A percentile compares a stretch with the other conserved stretches of the same genome.
Evolutionary conservation across 2,888 invertebrate genomes (phyloP).

Genomic region (Trissolcus brochymenae): DNA sequence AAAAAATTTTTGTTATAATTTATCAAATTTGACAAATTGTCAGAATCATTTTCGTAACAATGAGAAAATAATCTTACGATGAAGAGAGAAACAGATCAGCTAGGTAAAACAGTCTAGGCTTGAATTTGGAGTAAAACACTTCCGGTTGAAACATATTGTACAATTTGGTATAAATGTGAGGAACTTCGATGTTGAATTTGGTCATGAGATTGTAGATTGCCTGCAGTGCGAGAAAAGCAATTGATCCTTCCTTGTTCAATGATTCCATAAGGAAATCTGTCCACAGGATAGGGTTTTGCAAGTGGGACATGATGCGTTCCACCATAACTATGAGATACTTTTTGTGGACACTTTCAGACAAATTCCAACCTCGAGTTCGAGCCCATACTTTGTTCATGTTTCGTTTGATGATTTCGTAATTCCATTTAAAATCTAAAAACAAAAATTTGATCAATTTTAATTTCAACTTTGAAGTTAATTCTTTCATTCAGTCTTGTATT

Average conservation of each 20-base stretch:
- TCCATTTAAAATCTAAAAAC: constrained; percentile 79
- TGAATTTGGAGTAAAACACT: constrained; percentile 93
- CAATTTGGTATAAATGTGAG: constrained; percentile 95
- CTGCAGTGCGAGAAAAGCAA: constrained; percentile 92
- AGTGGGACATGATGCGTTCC: constrained; percentile 87
- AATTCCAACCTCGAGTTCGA: constrained; percentile 85
- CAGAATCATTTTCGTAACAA: neutral
- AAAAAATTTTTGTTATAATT: too few species aligned
- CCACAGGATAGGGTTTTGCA: constrained; percentile 88
- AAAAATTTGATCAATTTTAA: neutral
- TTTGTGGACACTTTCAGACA: constrained; percentile 83
- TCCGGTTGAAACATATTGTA: constrained; percentile 95
- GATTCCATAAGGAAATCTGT: constrained; percentile 96
- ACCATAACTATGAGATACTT: constrained; percentile 88
- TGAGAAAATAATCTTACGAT: constrained; percentile 80
- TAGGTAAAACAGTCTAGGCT: constrained; percentile 90
- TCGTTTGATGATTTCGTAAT: constrained; percentile 78
- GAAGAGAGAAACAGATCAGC: constrained; percentile 94
- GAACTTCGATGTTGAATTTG: constrained; percentile 95
- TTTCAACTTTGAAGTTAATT: neutral
- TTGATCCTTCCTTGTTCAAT: constrained; percentile 89
- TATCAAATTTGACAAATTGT: neutral
- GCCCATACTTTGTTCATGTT: constrained; percentile 87
- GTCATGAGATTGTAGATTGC: constrained; percentile 93
- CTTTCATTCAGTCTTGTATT: neutral